Evolutionary conservation across 2,888 invertebrate genomes (phyloP).

Genomic region (Phengaris arion): DNA sequence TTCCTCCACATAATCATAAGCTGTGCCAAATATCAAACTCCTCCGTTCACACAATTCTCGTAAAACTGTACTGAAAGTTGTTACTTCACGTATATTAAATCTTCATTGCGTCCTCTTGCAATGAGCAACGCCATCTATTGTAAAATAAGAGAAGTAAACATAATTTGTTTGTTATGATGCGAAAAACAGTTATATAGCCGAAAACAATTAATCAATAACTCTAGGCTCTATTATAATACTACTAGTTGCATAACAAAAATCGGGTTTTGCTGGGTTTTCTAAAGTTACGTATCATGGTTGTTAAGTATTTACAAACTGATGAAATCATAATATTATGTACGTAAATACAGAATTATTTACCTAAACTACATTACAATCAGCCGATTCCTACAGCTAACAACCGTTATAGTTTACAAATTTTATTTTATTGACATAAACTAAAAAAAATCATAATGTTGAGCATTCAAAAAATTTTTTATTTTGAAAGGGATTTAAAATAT

Average conservation of each 20-base stretch:
- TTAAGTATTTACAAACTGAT: not conserved
- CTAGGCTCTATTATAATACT: not conserved
- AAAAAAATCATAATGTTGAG: no score
- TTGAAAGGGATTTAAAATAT: no score
- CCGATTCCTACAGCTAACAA: not conserved
- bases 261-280: not conserved
- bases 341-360: not conserved
- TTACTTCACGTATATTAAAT: no score
- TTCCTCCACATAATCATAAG: no score
- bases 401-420: no score
- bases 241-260: conserved; percentile 3
- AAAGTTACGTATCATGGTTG: not conserved
- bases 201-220: not conserved
- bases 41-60: no score
- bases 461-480: no score
- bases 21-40: no score
- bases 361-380: not conserved
- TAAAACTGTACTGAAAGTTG: no score
- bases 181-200: not conserved
- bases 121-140: not conserved
- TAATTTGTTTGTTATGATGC: not conserved
- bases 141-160: not conserved
- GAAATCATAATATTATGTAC: not conserved
- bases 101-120: not conserved
- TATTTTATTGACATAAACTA: no score